Percentiles rank a stretch among this genome's conserved stretches.
These are phyloP conservation scores for Ennomos quercinarius DNA, from an alignment of 2,888 invertebrate species.

Conservation along the genomic window DNA sequence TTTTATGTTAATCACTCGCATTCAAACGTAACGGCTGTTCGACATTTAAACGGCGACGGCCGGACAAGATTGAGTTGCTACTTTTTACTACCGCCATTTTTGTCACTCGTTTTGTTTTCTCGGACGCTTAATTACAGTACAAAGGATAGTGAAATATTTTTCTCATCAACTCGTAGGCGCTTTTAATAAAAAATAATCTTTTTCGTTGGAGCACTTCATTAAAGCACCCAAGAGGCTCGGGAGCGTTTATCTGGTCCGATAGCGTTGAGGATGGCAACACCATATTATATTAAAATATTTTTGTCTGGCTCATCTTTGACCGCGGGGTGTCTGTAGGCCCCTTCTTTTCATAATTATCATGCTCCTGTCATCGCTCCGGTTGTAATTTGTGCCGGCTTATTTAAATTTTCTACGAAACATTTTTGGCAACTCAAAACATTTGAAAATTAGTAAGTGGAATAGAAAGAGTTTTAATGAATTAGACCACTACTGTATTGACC, in stretches of 20 bases:
- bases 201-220: slow-evolving; percentile 74
- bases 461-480: too few relatives aligned
- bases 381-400: slow-evolving; percentile 54
- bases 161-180: slow-evolving; percentile 60
- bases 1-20: slow-evolving; percentile 82
- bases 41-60: slow-evolving; percentile 61
- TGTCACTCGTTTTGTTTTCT: slow-evolving; percentile 65
- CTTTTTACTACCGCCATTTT: slow-evolving; percentile 65
- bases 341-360: slow-evolving; percentile 72
- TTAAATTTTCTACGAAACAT: slow-evolving; percentile 56
- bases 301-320: slow-evolving; percentile 64
- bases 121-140: slow-evolving; percentile 47
- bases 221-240: slow-evolving; percentile 72
- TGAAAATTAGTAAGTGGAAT: too few relatives aligned
- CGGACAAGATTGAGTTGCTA: slow-evolving; percentile 71
- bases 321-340: slow-evolving; percentile 50
- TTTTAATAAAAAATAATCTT: slow-evolving; percentile 76
- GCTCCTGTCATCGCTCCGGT: slow-evolving; percentile 63
- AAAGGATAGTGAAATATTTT: slow-evolving; percentile 57
- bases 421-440: too few relatives aligned
- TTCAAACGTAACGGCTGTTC: slow-evolving; percentile 75
- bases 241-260: slow-evolving; percentile 75
- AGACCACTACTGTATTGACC: too few relatives aligned
- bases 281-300: slow-evolving; percentile 72
- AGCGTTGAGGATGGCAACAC: slow-evolving; percentile 70